Evolutionary conservation across 2,113 vertebrate species (phyloP).

Genomic region (Anas platyrhynchos): DNA sequence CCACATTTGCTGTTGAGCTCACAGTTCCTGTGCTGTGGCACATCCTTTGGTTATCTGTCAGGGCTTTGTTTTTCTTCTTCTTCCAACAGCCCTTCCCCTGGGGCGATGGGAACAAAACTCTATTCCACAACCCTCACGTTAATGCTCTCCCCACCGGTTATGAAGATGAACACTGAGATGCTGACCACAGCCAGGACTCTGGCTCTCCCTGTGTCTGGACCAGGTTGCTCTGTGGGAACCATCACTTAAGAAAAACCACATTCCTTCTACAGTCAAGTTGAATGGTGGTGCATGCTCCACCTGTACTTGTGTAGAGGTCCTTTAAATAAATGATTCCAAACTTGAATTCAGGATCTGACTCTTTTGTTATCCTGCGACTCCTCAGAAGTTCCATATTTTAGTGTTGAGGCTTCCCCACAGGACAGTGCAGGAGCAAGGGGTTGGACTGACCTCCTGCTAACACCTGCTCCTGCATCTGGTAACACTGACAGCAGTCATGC

Average conservation of each 20-base stretch:
- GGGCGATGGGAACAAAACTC: constrained; percentile 89
- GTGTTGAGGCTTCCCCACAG: neutral
- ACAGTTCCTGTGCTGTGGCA: neutral
- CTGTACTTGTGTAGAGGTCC: constrained; percentile 35
- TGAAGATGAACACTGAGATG: constrained; percentile 81
- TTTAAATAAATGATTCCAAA: constrained; percentile 75
- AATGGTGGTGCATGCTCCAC: neutral
- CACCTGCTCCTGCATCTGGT: neutral
- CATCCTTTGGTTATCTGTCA: neutral
- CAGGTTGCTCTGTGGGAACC: constrained; percentile 62
- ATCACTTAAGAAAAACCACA: neutral
- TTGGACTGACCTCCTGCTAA: neutral
- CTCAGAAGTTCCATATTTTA: neutral
- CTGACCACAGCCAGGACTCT: constrained; percentile 52
- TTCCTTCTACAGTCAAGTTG: neutral
- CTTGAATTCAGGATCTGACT: neutral
- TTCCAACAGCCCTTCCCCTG: constrained; percentile 91
- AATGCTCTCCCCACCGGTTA: constrained; percentile 93
- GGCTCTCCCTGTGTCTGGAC: constrained; percentile 70
- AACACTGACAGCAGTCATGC: fast-evolving
- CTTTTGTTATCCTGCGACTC: neutral
- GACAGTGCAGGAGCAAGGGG: neutral
- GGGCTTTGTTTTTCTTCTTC: constrained; percentile 18
- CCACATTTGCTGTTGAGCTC: fast-evolving
- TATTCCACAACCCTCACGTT: constrained; percentile 90